phyloP scores from a whole-genome alignment of 2,113 vertebrate genomes.

The Gymnogyps californianus region DNA sequence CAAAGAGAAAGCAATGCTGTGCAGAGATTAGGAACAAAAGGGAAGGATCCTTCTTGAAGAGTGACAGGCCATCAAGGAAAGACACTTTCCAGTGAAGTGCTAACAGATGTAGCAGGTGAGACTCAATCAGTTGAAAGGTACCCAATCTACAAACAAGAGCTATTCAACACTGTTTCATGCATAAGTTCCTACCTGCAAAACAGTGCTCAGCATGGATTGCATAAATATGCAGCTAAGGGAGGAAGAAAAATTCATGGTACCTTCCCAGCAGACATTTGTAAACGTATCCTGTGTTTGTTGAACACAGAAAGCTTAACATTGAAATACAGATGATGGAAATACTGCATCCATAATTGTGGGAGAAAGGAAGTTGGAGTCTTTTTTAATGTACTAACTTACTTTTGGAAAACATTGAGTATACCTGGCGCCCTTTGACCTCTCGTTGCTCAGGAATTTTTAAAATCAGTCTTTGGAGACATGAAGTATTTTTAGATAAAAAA shows the following conservation, averaged over 20 bases:
- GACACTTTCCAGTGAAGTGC: constrained; percentile 54
- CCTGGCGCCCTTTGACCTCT: not conserved
- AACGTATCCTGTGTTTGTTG: not conserved
- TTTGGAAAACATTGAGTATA: not conserved
- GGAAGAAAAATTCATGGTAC: not conserved
- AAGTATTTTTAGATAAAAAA: not conserved
- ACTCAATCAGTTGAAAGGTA: constrained; percentile 42
- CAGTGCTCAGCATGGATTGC: constrained; percentile 8
- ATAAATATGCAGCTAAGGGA: constrained; percentile 39
- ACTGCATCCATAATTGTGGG: not conserved
- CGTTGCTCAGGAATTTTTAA: not conserved
- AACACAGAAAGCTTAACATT: not conserved
- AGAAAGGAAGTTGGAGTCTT: not conserved
- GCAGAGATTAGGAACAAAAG: constrained; percentile 61
- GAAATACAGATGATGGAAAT: not conserved
- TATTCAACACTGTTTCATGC: constrained; percentile 32
- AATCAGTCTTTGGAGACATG: not conserved
- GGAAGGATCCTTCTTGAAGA: constrained; percentile 54
- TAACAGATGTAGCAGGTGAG: constrained; percentile 64
- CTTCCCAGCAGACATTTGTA: not conserved
- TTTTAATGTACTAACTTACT: not conserved
- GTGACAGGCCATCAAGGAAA: constrained; percentile 56
- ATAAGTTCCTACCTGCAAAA: constrained; percentile 29
- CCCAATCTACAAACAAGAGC: constrained; percentile 34
- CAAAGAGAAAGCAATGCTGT: constrained; percentile 40